Evolutionary conservation across 2,888 invertebrate species (phyloP), one percentile per base, ranked within the genome.

Genomic region (Nasonovia ribisnigri): DNA sequence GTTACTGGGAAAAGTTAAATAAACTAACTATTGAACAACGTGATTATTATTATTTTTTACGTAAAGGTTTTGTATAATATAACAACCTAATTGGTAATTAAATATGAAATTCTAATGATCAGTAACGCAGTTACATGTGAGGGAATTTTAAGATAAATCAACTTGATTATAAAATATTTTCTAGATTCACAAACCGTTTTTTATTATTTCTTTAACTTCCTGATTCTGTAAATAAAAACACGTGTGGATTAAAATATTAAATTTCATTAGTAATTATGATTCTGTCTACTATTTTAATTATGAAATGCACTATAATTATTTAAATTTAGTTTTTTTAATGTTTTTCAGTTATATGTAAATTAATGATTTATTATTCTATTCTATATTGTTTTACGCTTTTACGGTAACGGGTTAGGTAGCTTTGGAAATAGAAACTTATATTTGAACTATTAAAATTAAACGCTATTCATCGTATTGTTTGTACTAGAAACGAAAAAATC

Each of bases 81-180:
- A 92, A 84, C 84, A 54, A 84, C 20, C 36, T 51, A 92, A 84
- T 92, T 92, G 88, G n/a, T 67, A 77, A 77, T 77, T 77, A 77
- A 77, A 77, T 42, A 51, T 51, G 67, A 67, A 67, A 16, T n/a
- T 46, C 51, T 91, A 91, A 91, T 54, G n/a, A 46, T 84, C 36
- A 20, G 42, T 26, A 4, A 29, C 26, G 51, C 26, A 29, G 51
- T 60, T 46, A 57, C 36, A 84, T 57, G 57, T 42, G 86, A 36
- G 86, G 36, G n/a, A 91, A 86, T 57, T 86, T 46, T 60, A 91
- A n/a, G 24, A 91, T 11, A 57, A 91, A 46, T 46, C 43, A 48
- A 43, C 86, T 36, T 24, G 43, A 86, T 91, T 60, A 86, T 60
- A 46, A 36, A 36, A 67, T 67, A 67, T 77, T 86, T 48, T n/a